Base-by-base conservation (phyloP, 2,113 vertebrate species). In the Callaeas wilsoni region DNA sequence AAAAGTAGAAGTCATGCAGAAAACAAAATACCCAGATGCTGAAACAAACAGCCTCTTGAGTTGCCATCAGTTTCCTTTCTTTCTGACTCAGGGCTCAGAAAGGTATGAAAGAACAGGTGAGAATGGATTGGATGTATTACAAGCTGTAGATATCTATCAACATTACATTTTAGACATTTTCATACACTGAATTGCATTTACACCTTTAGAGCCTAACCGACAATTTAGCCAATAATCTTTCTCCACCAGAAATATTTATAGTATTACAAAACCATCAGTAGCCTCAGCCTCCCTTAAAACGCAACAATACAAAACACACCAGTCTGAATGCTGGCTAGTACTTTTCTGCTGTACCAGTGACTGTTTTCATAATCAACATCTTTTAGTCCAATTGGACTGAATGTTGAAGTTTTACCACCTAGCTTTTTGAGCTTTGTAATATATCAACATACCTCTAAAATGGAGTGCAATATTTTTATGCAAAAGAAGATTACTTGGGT, bases 51-150 rank as follows among this genome's bases (percentile, higher is more conserved):
- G 68, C 71, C 69, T 89, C 70, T 68, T 62, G 94, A 91, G 35
- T 33, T 84, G 84, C 78, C 53, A 80, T 3, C 46, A 70, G 59
- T 95, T 93, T 97, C 82, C 26, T 79, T 96, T 97, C 94, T 79
- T 60, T 80, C 6, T 50, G 73, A 95, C 74, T 55, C 46, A 62
- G 75, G 65, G 84, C 85, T 96, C 76, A 95, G 94, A 97, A 96
- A 97, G 50, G 52, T 77, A 90, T 87, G 84, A 9, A 89, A 91
- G 84, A 89, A 93, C 87, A 97, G 97, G 84, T 93, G 91, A 96
- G 78, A 98, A 91, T 37, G 3, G 87, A 64, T 59, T 81, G 49
- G 56, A 65, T 41, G 41, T 33, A 42, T 53, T 53, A 71, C 29
- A 74, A 69, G 8, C 17, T 68, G 9, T 25, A 75, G 29, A 16